These are phyloP conservation scores for Sciaenops ocellatus DNA, from an alignment of 2,797 vertebrate species.

Conservation along the genomic window DNA sequence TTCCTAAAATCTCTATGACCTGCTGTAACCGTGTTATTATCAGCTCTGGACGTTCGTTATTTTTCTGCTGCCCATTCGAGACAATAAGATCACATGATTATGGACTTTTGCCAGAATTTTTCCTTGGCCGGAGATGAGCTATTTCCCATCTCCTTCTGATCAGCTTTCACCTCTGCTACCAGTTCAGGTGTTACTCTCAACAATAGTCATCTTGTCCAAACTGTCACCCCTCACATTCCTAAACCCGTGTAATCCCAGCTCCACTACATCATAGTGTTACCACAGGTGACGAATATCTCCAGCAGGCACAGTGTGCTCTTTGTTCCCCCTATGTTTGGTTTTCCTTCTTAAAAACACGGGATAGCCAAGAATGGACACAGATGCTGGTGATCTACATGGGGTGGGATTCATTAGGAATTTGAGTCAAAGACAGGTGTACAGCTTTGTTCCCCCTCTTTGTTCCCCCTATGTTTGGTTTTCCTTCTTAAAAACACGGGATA, in stretches of 20 bases:
- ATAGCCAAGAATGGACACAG: slow-evolving; percentile 60
- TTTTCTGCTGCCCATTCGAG: not conserved
- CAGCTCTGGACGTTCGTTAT: not conserved
- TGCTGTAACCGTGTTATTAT: not conserved
- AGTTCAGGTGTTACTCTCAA: slow-evolving; percentile 76
- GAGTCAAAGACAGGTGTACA: slow-evolving; percentile 65
- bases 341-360: slow-evolving; percentile 57
- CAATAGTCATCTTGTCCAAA: slow-evolving; percentile 80
- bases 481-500: slow-evolving; percentile 53
- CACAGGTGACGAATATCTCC: slow-evolving; percentile 75
- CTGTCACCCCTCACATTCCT: slow-evolving; percentile 77
- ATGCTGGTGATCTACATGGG: slow-evolving; percentile 40
- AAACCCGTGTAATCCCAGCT: slow-evolving; percentile 76
- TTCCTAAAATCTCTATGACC: not conserved
- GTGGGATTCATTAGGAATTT: slow-evolving; percentile 48
- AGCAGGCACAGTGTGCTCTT: slow-evolving; percentile 73
- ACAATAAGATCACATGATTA: slow-evolving; percentile 28
- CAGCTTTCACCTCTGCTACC: slow-evolving; percentile 61
- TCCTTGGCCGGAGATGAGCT: slow-evolving; percentile 53
- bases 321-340: slow-evolving; percentile 72
- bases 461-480: slow-evolving; percentile 61
- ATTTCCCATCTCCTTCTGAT: slow-evolving; percentile 56
- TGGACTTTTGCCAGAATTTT: slow-evolving; percentile 32
- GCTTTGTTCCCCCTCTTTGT: too few relatives aligned
- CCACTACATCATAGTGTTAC: slow-evolving; percentile 78